Evolutionary conservation across 1,140 invertebrate species (phyloP), one percentile per base, ranked within the genome.

Genomic region (Dolichoris vasculosae): DNA sequence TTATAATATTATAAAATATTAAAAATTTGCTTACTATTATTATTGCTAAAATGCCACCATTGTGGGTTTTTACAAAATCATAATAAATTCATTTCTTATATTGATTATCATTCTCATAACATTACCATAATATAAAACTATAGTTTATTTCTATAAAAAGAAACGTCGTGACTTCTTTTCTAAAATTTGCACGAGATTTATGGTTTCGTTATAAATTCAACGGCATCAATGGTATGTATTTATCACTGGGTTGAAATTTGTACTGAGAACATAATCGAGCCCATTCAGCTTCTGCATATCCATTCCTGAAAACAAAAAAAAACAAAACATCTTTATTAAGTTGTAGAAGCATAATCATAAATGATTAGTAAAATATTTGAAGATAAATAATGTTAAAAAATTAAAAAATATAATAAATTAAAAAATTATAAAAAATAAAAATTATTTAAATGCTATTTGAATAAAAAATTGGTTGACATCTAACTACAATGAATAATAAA

Each of bases 221-320:
- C 26, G 92, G 92, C 92, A 93, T 93, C 35, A 93, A 76, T 75
- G 93, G 93, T 51, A 93, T 89, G 86, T 95, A 95, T 88, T 95
- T 95, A 87, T 95, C 95, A 38, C 95, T 95, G 8, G 95, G 95
- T 85, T 94, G 93, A 87, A 95, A 95, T 87, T 94, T 94, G 93
- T 94, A 95, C 87, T 95, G 94, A 4, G 95, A 94, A 85, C 95
- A 95, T 26, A 95, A 89, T 81, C 90, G 91, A 86, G 94, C 93
- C 43, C 94, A 93, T 85, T 94, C 94, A 46, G 94, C 93, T 88
- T 95, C 92, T 67, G 93, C 93, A 80, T 95, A 95, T 17, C 95
- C 95, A 88, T 93, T 95, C 83, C 94, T 95, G 89, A 71, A 92
- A 92, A 86, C 77, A 87, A 79, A 89, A 46, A 13, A 26, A 67